phyloP scores from a whole-genome alignment of 2,888 invertebrate genomes.

The Sphaerophoria rueppellii region DNA sequence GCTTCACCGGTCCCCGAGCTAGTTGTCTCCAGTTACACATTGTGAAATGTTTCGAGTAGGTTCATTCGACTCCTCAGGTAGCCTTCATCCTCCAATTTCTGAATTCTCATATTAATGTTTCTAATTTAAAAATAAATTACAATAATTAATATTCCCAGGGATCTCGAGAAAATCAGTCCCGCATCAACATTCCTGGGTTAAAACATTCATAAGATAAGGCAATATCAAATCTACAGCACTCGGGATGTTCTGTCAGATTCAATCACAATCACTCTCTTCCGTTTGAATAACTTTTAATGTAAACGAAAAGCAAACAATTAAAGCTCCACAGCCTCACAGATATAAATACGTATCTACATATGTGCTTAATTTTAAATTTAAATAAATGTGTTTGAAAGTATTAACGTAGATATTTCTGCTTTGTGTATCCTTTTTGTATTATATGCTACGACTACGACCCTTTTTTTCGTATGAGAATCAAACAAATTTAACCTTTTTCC shows the following conservation, averaged over 20 bases:
- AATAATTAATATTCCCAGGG: constrained; percentile 64
- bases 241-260: constrained; percentile 64
- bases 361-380: constrained; percentile 55
- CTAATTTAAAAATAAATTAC: constrained; percentile 67
- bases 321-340: constrained; percentile 42
- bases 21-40: no score
- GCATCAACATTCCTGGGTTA: constrained; percentile 2
- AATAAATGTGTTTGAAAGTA: background rate
- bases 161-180: constrained; percentile 42
- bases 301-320: constrained; percentile 61
- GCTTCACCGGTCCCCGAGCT: no score
- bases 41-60: no score
- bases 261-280: constrained; percentile 72
- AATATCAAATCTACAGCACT: constrained; percentile 58
- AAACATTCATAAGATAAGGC: constrained; percentile 36
- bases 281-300: constrained; percentile 66
- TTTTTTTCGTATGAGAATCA: constrained; percentile 49
- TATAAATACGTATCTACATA: background rate
- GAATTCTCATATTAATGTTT: constrained; percentile 29
- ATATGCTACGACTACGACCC: constrained; percentile 42
- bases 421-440: constrained; percentile 12
- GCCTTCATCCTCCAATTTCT: background rate
- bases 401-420: background rate
- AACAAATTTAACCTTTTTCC: constrained; percentile 55
- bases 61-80: no score